Conservation (phyloP, 2,888 invertebrate genomes). For the Cheilosia soror region DNA sequence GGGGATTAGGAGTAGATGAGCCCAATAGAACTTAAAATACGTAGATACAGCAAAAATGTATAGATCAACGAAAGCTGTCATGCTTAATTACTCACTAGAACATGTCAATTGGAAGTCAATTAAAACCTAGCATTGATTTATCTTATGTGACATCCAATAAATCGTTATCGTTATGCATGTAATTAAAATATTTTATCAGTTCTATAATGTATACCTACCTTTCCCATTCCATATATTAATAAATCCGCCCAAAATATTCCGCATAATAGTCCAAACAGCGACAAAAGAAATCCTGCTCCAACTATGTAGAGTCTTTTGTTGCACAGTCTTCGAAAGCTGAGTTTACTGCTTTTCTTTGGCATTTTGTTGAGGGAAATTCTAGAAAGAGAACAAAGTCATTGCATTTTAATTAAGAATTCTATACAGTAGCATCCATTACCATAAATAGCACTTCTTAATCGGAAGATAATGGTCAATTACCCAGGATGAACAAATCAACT, state of each 20-base stretch:
- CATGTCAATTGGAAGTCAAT: slow-evolving; percentile 62
- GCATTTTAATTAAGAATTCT: neutral
- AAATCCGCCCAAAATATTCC: slow-evolving; percentile 83
- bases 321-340: slow-evolving; percentile 77
- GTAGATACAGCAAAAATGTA: slow-evolving; percentile 6
- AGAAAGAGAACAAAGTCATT: slow-evolving; percentile 24
- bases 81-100: slow-evolving; percentile 38
- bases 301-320: slow-evolving; percentile 79
- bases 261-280: slow-evolving; percentile 79
- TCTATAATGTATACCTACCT: slow-evolving; percentile 78
- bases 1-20: slow-evolving; percentile 27
- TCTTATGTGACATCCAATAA: slow-evolving; percentile 7
- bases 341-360: slow-evolving; percentile 79
- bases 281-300: slow-evolving; percentile 80
- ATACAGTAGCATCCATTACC: neutral
- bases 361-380: slow-evolving; percentile 73
- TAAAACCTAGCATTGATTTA: slow-evolving; percentile 42
- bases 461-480: slow-evolving; percentile 40
- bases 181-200: slow-evolving; percentile 12
- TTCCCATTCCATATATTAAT: slow-evolving; percentile 81
- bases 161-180: neutral
- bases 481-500: slow-evolving; percentile 1
- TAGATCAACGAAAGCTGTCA: slow-evolving; percentile 25
- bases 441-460: slow-evolving; percentile 19
- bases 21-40: slow-evolving; percentile 43